Base-by-base conservation (phyloP, 2,797 vertebrate genomes). In the Xiphorhynchus erythropygius region DNA sequence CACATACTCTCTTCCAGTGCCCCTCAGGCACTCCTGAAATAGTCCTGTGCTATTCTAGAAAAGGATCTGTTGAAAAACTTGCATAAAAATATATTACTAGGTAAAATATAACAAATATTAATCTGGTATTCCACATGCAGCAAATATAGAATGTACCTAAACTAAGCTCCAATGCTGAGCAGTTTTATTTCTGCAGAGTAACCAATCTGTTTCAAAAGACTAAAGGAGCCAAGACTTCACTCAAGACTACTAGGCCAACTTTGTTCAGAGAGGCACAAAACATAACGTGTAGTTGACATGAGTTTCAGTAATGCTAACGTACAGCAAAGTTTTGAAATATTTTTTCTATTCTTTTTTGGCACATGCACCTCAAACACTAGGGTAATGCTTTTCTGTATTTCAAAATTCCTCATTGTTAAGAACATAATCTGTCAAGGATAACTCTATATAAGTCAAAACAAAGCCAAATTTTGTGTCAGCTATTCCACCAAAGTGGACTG, bases 231-330 rank as follows among this genome's bases (percentile, higher is more conserved):
- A 65, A 85, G 22, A 69, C 11, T 14, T 52, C 32, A 24, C 28
- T 78, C 62, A 77, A n/a, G 9, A 76, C 12, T 33, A 37, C 49
- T 24, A 42, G 35, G n/a, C 14, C 21, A 63, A 14, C 18, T 47
- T 67, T 59, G 55, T 46, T 78, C 19, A 69, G 32, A 47, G 62
- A 14, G 77, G 50, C 14, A 60, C n/a, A 84, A 77, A 71, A 60
- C 1, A 1, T 7, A 28, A 60, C 3, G 5, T 16, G 11, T 8
- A 60, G 46, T 4, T 64, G 47, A 84, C 7, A 11, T 6, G 18
- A 50, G 67, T 49, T 78, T 67, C 13, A 14, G 27, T n/a, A 74
- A 67, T 21, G 33, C 39, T 27, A 64, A 68, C 11, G 75, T 7
- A 52, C 11, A 46, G 55, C 12, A 37, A 65, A 79, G 33, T 70